Conservation (phyloP, 2,113 vertebrate genomes). For the Gulo gulo region DNA sequence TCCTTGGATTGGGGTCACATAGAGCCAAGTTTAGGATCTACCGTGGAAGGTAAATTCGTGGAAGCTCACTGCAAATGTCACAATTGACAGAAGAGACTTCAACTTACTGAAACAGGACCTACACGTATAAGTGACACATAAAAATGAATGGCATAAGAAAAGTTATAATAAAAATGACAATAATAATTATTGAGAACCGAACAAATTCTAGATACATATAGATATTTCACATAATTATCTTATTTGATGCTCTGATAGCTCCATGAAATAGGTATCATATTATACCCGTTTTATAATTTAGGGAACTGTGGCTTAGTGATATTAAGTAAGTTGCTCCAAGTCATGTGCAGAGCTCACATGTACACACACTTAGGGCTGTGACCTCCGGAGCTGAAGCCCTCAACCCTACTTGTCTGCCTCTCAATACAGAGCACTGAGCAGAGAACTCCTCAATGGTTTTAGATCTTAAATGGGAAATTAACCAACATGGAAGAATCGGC, state of each 20-base stretch:
- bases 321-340: background rate
- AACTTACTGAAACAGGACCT: background rate
- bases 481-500: background rate
- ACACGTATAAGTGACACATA: background rate
- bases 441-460: background rate
- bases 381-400: background rate
- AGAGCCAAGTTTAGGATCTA: background rate
- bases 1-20: background rate
- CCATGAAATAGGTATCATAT: background rate
- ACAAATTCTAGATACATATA: background rate
- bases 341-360: background rate
- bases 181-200: background rate
- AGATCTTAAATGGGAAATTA: background rate
- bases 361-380: background rate
- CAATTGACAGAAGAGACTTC: background rate
- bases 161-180: background rate
- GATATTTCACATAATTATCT: background rate
- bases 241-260: background rate
- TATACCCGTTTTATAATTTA: background rate
- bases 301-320: background rate
- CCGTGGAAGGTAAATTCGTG: background rate
- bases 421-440: background rate
- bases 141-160: background rate
- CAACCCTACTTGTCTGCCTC: background rate
- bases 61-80: background rate